Conservation (phyloP, 2,113 vertebrate species). For the Chunga burmeisteri region DNA sequence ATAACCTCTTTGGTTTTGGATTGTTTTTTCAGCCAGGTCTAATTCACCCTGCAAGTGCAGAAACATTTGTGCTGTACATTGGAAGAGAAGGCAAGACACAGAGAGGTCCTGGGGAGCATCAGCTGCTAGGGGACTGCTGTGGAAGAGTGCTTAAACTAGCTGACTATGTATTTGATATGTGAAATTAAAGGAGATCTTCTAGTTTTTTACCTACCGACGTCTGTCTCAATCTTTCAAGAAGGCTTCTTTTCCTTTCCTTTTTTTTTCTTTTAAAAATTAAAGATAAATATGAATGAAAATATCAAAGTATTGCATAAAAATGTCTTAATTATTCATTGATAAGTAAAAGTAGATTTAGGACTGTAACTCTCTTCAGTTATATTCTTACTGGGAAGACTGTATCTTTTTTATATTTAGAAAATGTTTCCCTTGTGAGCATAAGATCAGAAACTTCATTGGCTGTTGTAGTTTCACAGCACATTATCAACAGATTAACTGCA, state of each 20-base stretch:
- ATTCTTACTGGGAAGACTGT: background rate
- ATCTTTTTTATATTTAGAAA: background rate
- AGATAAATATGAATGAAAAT: background rate
- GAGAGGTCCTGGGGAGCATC: background rate
- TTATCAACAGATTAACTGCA: background rate
- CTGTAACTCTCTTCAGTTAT: background rate
- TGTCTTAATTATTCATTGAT: background rate
- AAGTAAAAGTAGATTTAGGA: background rate
- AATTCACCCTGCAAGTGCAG: background rate
- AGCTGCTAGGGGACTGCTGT: background rate
- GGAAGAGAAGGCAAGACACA: background rate
- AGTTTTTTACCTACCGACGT: background rate
- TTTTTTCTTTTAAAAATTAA: background rate
- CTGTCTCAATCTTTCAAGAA: background rate
- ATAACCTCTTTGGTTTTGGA: background rate
- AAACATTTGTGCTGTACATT: background rate
- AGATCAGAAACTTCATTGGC: background rate
- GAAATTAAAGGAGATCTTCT: background rate
- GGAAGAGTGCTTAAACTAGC: background rate
- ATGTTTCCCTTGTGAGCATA: background rate
- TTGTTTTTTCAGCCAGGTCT: background rate
- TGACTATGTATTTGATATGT: background rate
- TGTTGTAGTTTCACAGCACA: background rate
- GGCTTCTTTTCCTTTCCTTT: fast-evolving
- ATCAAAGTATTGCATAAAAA: background rate